Conservation (phyloP, 2,888 invertebrate genomes). For the Deroplatys truncata region DNA sequence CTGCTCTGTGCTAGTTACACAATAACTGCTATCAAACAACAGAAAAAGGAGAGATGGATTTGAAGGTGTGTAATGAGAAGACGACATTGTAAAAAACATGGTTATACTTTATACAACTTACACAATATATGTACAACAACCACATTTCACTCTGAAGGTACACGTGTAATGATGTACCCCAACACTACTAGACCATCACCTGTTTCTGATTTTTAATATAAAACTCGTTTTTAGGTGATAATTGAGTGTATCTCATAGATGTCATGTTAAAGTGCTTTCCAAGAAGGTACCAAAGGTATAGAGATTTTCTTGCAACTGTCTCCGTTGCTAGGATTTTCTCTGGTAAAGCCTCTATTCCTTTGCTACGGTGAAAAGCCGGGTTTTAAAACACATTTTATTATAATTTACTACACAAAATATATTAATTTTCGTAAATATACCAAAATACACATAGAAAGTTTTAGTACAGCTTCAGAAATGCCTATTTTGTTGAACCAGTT, state of each 20-base stretch:
- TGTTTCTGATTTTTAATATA: neutral
- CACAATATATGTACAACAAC: conserved; percentile 30
- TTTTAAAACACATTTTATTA: neutral
- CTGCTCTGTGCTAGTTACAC: too few species aligned
- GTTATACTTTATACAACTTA: conserved; percentile 30
- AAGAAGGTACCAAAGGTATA: neutral
- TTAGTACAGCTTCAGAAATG: neutral
- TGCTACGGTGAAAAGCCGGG: neutral
- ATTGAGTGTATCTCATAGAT: neutral
- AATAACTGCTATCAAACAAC: too few species aligned
- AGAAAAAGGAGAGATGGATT: neutral
- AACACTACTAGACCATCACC: conserved; percentile 10
- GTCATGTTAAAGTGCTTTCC: neutral
- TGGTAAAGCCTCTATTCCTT: neutral
- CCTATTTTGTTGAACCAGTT: neutral
- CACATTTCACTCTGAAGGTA: conserved; percentile 9
- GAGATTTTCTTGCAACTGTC: neutral
- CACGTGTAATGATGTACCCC: neutral
- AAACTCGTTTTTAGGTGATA: neutral
- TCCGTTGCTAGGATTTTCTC: too few species aligned
- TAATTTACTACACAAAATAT: neutral
- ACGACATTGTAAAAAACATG: conserved; percentile 14
- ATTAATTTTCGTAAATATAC: neutral
- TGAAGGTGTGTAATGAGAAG: neutral
- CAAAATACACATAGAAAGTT: neutral